Evolutionary conservation across 1,140 invertebrate genomes (phyloP), one percentile per base, ranked within the genome.

Genomic region (Mesaphorura yosii): DNA sequence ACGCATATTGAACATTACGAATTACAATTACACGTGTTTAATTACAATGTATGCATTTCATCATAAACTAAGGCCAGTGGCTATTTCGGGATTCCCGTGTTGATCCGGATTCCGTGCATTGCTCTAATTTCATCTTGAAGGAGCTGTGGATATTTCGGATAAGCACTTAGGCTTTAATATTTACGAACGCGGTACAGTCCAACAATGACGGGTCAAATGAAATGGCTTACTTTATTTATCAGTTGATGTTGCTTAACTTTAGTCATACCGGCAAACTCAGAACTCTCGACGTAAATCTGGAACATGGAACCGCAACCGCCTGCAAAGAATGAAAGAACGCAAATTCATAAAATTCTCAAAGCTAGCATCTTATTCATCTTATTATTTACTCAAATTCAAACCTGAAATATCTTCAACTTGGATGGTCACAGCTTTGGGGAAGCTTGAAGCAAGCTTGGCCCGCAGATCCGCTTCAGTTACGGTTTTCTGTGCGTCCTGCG

Each of bases 291-390:
- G 60, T 74, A 78, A 27, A 89, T 78, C 71, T 87, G 83, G 72
- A 81, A 91, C 85, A 91, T 89, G 22, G 86, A 83, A 29, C 87
- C 87, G 73, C 87, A 91, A 5, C 86, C 86, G 53, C 86, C 79
- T 81, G 56, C 3, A 67, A 62, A 58, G 59, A 50, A n/a, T n/a
- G n/a, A 64, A 45, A 48, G 48, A 29, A 55, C 28, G 23, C 25
- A 45, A 50, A 17, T 53, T 39, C 28, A 57, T n/a, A n/a, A n/a
- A n/a, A n/a, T n/a, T n/a, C n/a, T n/a, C n/a, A n/a, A n/a, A n/a
- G n/a, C n/a, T n/a, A n/a, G n/a, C n/a, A n/a, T n/a, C n/a, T n/a
- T n/a, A n/a, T n/a, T n/a, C n/a, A n/a, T n/a, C n/a, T n/a, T n/a
- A n/a, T n/a, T n/a, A n/a, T n/a, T n/a, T n/a, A n/a, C n/a, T n/a